phyloP scores from a whole-genome alignment of 1,140 invertebrate genomes.

The Drosophila chauvacae region DNA sequence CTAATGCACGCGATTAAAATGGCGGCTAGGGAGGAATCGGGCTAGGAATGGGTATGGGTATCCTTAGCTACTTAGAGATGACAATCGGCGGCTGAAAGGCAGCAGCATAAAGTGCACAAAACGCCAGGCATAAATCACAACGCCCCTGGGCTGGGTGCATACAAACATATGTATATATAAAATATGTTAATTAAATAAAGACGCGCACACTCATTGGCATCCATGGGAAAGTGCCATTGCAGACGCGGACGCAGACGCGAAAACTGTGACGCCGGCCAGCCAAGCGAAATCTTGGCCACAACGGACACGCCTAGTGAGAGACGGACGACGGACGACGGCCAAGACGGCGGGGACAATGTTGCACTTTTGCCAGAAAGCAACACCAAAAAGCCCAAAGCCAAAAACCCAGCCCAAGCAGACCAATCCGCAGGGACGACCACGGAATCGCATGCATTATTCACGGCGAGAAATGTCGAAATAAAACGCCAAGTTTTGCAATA shows the following conservation, averaged over 20 bases:
- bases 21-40: slow-evolving; percentile 21
- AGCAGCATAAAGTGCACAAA: slow-evolving; percentile 53
- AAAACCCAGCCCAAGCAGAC: slow-evolving; percentile 38
- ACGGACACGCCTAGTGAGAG: slow-evolving; percentile 73
- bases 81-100: slow-evolving; percentile 53
- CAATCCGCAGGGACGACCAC: slow-evolving; percentile 58
- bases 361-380: slow-evolving; percentile 60
- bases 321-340: slow-evolving; percentile 62
- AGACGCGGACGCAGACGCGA: slow-evolving; percentile 49
- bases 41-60: slow-evolving; percentile 15
- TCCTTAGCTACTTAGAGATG: slow-evolving; percentile 51
- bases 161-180: slow-evolving; percentile 31
- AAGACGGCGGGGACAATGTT: slow-evolving; percentile 68
- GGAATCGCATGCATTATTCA: slow-evolving; percentile 76
- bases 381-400: slow-evolving; percentile 23
- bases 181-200: slow-evolving; percentile 80
- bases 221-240: slow-evolving; percentile 50
- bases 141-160: slow-evolving; percentile 15
- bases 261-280: slow-evolving; percentile 76
- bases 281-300: slow-evolving; percentile 76
- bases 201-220: slow-evolving; percentile 61
- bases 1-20: slow-evolving; percentile 74
- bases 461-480: slow-evolving; percentile 77
- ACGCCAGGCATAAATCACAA: slow-evolving; percentile 64
- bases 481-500: slow-evolving; percentile 82